Evolutionary conservation across 2,888 invertebrate species (phyloP), one percentile per base, ranked within the genome.

Genomic region (Hydrotaea cyrtoneurina): DNA sequence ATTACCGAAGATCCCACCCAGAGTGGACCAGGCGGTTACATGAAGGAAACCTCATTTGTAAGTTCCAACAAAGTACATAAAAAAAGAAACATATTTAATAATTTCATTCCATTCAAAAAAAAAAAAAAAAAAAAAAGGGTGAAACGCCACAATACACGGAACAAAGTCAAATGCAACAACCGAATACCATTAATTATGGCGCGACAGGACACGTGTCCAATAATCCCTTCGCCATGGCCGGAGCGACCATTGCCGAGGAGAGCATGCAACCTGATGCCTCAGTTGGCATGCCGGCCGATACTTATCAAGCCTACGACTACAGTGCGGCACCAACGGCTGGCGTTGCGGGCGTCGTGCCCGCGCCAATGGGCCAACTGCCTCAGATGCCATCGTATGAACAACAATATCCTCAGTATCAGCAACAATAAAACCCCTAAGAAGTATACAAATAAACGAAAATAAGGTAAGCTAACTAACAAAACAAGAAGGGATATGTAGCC

Each of bases 21-120:
- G 80, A 86, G 90, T 87, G 90, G 88, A 84, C 87, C 90, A 87
- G 89, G 88, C 79, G 59, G 76, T 74, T 89, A 93, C 93, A 87
- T 93, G 11, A 94, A 95, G 86, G 96, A 96, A 90, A 96, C 96
- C 36, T 94, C 95, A 80, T 95, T 96, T 88, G 95, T 95, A 93
- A 94, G 95, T 90, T 73, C 11, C 0, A 17, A 26, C n/a, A 46
- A 15, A 31, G 7, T 23, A 53, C n/a, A 1, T n/a, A 46, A 59
- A 66, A 53, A 77, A 57, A 31, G 31, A 74, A 21, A 31, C 50
- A 78, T 46, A 50, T 78, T 64, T 26, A 21, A 43, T 15, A n/a
- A 2, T 62, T 62, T 62, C 55, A 21, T n/a, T n/a, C n/a, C n/a
- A n/a, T n/a, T n/a, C n/a, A n/a, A n/a, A n/a, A n/a, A n/a, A 53